phyloP scores from a whole-genome alignment of 2,888 invertebrate species.

The Leucania comma region DNA sequence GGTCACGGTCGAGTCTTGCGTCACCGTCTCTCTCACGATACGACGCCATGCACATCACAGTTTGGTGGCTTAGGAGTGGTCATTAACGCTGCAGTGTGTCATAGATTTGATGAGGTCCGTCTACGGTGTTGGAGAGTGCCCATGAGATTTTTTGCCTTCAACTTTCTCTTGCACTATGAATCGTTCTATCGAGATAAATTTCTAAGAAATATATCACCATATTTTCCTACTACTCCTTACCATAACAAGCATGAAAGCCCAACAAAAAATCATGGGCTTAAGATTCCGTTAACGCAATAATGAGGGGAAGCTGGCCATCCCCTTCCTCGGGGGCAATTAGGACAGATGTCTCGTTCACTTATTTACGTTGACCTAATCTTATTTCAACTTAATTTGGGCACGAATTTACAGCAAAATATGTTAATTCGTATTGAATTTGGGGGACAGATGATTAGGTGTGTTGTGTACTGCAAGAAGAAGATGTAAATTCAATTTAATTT shows the following conservation, averaged over 20 bases:
- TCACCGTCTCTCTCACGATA: too few relatives aligned
- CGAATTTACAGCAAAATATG: conserved; percentile 78
- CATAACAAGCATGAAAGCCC: conserved; percentile 14
- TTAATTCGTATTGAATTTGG: conserved; percentile 76
- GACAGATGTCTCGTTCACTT: conserved; percentile 70
- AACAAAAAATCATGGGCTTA: conserved; percentile 59
- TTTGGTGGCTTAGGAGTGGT: too few relatives aligned
- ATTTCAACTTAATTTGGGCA: conserved; percentile 76
- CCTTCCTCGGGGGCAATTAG: conserved; percentile 69
- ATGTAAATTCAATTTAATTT: not conserved
- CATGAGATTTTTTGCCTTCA: too few relatives aligned
- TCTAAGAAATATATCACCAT: not conserved
- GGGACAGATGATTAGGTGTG: conserved; percentile 55
- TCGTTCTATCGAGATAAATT: not conserved
- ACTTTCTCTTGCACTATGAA: too few relatives aligned
- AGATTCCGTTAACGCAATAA: conserved; percentile 51
- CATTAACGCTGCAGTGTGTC: too few relatives aligned
- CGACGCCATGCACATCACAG: too few relatives aligned
- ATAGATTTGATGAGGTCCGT: too few relatives aligned
- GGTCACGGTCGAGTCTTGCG: too few relatives aligned
- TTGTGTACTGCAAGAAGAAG: conserved; percentile 10
- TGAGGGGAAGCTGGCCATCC: conserved; percentile 44
- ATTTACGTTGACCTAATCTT: conserved; percentile 78
- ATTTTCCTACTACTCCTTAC: not conserved
- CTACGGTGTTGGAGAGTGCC: too few relatives aligned